phyloP scores from a whole-genome alignment of 2,797 vertebrate genomes.

The Notoglanidium macrostoma region DNA sequence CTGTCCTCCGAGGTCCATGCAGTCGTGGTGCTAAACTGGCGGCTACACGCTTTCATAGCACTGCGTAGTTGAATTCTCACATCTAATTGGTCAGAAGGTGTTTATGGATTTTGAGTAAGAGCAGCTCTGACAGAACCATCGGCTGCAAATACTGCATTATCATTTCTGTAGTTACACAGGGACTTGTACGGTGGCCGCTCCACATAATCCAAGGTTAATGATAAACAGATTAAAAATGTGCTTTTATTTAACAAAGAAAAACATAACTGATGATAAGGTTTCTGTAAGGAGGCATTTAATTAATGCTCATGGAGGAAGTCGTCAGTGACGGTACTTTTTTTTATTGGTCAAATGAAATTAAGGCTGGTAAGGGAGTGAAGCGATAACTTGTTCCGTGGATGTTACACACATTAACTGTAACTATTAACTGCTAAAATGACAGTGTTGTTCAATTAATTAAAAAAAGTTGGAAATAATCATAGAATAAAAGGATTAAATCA shows the following conservation, averaged over 20 bases:
- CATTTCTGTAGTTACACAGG: not conserved
- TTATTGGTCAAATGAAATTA: no score
- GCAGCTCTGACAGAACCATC: not conserved
- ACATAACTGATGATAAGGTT: not conserved
- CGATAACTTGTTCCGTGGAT: not conserved
- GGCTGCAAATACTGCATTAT: not conserved
- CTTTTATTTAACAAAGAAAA: not conserved
- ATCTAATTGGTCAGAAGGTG: not conserved
- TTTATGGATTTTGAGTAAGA: not conserved
- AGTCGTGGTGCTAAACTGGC: constrained; percentile 4
- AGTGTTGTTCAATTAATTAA: not conserved
- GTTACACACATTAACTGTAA: not conserved
- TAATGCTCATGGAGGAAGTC: not conserved
- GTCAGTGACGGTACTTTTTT: not conserved
- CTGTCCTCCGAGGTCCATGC: not conserved
- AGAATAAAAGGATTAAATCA: not conserved
- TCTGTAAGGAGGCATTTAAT: not conserved
- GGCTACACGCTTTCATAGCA: not conserved
- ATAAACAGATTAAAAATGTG: not conserved
- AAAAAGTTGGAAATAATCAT: not conserved
- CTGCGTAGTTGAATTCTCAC: no score
- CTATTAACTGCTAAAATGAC: not conserved
- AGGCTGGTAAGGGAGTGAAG: no score
- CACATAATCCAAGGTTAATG: not conserved
- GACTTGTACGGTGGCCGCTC: not conserved